Conservation (phyloP, 2,888 invertebrate genomes). For the Aproaerema taeniolella region DNA sequence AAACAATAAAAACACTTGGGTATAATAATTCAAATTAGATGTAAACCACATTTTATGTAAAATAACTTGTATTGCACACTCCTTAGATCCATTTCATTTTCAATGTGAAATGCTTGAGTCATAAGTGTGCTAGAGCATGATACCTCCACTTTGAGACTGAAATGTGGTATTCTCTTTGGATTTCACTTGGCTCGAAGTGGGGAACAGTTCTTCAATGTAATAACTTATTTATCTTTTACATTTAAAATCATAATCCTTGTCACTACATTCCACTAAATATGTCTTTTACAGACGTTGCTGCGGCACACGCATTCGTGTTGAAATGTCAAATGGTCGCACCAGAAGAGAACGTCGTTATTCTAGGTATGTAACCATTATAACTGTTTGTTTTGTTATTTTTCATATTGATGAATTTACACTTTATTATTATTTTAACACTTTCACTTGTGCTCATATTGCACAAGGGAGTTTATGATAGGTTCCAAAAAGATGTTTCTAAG, state of each 20-base stretch:
- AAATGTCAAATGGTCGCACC: constrained; percentile 94
- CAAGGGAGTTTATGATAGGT: background rate
- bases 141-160: constrained; percentile 66
- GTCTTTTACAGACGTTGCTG: constrained; percentile 83
- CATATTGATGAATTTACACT: constrained; percentile 15
- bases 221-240: background rate
- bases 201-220: constrained; percentile 44
- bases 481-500: background rate
- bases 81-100: constrained; percentile 74
- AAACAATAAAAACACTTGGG: too few relatives aligned
- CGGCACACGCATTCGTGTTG: constrained; percentile 92
- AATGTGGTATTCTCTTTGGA: constrained; percentile 35
- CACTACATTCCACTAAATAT: too few relatives aligned
- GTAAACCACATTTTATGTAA: too few relatives aligned
- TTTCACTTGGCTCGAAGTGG: constrained; percentile 56
- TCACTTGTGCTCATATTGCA: background rate
- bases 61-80: constrained; percentile 54
- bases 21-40: too few relatives aligned
- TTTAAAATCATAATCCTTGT: background rate
- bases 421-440: background rate
- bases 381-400: too few relatives aligned
- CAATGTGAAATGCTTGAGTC: constrained; percentile 74
- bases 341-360: constrained; percentile 81
- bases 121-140: constrained; percentile 69
- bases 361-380: constrained; percentile 28